These are phyloP conservation scores for Drosophila athabasca DNA, from an alignment of 1,140 invertebrate genomes.

Conservation along the genomic window DNA sequence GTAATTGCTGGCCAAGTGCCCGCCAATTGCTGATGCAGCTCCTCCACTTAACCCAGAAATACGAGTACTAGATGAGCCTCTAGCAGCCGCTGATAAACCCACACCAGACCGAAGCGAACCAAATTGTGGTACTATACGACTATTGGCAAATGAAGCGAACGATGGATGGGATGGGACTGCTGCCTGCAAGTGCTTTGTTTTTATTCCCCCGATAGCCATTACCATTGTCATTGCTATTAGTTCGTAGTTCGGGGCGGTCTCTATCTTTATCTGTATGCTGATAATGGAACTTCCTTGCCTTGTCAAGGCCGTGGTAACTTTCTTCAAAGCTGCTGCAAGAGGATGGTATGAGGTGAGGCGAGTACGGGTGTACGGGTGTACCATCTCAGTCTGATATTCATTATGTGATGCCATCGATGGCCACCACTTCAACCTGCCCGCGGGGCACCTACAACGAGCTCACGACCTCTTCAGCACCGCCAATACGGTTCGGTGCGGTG, in stretches of 20 bases:
- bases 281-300: constrained; percentile 56
- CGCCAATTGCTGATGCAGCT: constrained; percentile 31
- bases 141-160: constrained; percentile 63
- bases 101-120: constrained; percentile 25
- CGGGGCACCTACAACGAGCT: constrained; percentile 39
- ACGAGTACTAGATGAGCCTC: constrained; percentile 25
- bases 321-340: constrained; percentile 41
- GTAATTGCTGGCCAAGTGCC: constrained; percentile 63
- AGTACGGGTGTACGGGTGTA: no score
- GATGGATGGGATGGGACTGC: constrained; percentile 13
- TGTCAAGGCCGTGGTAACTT: constrained; percentile 72
- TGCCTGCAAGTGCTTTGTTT: constrained; percentile 64
- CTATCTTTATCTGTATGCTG: constrained; percentile 58
- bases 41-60: constrained; percentile 73
- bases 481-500: background rate
- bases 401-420: constrained; percentile 74
- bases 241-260: constrained; percentile 27
- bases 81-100: constrained; percentile 49
- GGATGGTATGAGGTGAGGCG: no score
- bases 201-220: constrained; percentile 24
- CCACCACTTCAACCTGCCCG: constrained; percentile 59
- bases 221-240: constrained; percentile 24
- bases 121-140: constrained; percentile 34
- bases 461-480: constrained; percentile 43
- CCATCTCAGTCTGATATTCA: constrained; percentile 21